Evolutionary conservation across 2,888 invertebrate genomes (phyloP).

Genomic region (Steinernema carpocapsae): DNA sequence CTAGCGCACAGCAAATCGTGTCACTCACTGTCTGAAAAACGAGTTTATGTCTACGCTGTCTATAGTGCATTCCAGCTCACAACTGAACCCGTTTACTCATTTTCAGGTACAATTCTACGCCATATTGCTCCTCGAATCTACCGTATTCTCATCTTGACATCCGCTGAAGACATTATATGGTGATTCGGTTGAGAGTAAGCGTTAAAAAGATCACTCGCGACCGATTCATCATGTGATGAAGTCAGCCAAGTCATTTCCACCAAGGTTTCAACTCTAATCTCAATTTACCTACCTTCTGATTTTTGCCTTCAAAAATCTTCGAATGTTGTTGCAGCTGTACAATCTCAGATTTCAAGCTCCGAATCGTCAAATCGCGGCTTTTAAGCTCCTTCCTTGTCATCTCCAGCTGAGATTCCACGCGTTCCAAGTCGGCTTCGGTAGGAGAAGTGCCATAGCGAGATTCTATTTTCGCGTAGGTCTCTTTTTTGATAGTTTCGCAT

Average conservation of each 20-base stretch:
- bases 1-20: too few relatives aligned
- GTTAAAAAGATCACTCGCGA: background rate
- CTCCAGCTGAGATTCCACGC: background rate
- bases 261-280: background rate
- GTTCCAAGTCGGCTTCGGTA: background rate
- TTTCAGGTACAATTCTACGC: too few relatives aligned
- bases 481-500: constrained; percentile 52
- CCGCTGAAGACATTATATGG: constrained; percentile 24
- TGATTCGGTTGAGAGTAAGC: constrained; percentile 28
- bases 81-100: too few relatives aligned
- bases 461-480: constrained; percentile 38
- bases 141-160: too few relatives aligned
- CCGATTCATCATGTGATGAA: constrained; percentile 20
- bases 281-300: background rate
- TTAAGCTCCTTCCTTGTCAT: constrained; percentile 2
- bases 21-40: too few relatives aligned
- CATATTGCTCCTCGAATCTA: too few relatives aligned
- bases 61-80: too few relatives aligned
- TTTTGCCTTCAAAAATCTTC: background rate
- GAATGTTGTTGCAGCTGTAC: background rate
- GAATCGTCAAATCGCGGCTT: background rate
- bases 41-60: too few relatives aligned
- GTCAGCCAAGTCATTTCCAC: background rate
- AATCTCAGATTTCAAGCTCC: background rate
- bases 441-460: background rate